Evolutionary conservation across 1,140 invertebrate genomes (phyloP).

Genomic region (Drosophila hydei): DNA sequence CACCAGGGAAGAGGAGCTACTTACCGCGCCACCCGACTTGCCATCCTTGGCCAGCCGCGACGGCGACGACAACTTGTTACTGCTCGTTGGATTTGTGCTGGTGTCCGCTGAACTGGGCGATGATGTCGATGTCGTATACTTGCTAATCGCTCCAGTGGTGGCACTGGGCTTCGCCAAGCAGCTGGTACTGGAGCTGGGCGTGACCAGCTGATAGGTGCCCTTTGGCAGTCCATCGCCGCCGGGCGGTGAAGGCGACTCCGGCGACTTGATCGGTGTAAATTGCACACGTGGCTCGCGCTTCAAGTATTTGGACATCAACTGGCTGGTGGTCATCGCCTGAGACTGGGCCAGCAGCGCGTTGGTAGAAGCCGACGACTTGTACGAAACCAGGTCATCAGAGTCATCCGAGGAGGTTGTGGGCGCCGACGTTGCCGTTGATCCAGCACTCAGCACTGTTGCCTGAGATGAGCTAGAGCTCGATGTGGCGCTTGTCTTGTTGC

Average conservation of each 20-base stretch:
- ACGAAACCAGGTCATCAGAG: constrained; percentile 77
- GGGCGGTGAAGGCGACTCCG: constrained; percentile 79
- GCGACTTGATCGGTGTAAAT: constrained; percentile 80
- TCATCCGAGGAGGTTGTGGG: constrained; percentile 80
- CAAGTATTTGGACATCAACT: constrained; percentile 81
- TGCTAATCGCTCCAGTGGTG: constrained; percentile 71
- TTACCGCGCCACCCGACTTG: constrained; percentile 42
- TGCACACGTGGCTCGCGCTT: constrained; percentile 79
- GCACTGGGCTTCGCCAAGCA: constrained; percentile 45
- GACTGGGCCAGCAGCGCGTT: constrained; percentile 79
- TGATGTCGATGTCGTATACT: constrained; percentile 51
- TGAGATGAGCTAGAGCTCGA: constrained; percentile 80
- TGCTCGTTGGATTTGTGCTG: constrained; percentile 43
- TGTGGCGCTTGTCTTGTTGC: constrained; percentile 79
- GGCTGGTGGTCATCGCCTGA: constrained; percentile 81
- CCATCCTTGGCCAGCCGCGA: constrained; percentile 56
- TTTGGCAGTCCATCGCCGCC: constrained; percentile 73
- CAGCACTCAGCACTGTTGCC: constrained; percentile 79
- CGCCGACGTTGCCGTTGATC: constrained; percentile 77
- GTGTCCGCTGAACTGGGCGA: constrained; percentile 44
- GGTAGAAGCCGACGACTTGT: constrained; percentile 80
- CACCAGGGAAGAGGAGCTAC: constrained; percentile 64
- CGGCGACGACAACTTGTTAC: constrained; percentile 63
- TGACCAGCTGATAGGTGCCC: constrained; percentile 75
- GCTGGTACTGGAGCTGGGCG: constrained; percentile 44